Evolutionary conservation across 2,888 invertebrate species (phyloP).

Genomic region (Ditula angustiorana): DNA sequence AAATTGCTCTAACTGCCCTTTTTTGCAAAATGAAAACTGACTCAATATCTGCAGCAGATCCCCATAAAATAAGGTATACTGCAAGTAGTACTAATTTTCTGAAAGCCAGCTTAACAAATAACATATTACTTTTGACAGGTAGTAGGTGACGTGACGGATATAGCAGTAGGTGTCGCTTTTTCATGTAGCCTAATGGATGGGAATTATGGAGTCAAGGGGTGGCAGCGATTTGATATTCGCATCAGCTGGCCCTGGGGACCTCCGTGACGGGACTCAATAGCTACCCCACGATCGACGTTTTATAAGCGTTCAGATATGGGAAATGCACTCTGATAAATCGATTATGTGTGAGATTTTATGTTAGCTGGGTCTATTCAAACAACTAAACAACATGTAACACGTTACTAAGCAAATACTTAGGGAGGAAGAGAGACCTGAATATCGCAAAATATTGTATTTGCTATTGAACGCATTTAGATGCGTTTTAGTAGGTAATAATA

Average conservation of each 20-base stretch:
- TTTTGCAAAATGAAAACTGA: too few species aligned
- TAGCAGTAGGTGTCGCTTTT: constrained; percentile 59
- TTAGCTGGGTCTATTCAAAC: constrained; percentile 22
- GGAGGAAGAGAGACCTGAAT: too few species aligned
- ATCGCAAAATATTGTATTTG: too few species aligned
- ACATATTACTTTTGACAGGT: constrained; percentile 51
- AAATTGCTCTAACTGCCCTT: too few species aligned
- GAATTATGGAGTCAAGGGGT: constrained; percentile 78
- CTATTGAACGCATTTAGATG: too few species aligned
- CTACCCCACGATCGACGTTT: constrained; percentile 64
- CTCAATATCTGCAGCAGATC: too few species aligned
- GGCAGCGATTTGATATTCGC: constrained; percentile 81
- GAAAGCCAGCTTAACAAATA: neutral
- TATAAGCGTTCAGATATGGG: constrained; percentile 64
- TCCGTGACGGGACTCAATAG: constrained; percentile 73
- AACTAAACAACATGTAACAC: neutral
- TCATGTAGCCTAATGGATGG: constrained; percentile 74
- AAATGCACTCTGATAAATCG: constrained; percentile 60
- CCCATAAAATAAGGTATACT: too few species aligned
- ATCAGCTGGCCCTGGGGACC: constrained; percentile 75
- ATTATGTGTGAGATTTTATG: constrained; percentile 48
- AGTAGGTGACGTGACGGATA: constrained; percentile 65
- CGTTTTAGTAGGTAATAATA: too few species aligned
- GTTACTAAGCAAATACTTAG: too few species aligned
- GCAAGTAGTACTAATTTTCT: neutral